These are phyloP conservation scores for Hirtodrosophila confusa DNA, from an alignment of 2,888 invertebrate species.

Conservation along the genomic window DNA sequence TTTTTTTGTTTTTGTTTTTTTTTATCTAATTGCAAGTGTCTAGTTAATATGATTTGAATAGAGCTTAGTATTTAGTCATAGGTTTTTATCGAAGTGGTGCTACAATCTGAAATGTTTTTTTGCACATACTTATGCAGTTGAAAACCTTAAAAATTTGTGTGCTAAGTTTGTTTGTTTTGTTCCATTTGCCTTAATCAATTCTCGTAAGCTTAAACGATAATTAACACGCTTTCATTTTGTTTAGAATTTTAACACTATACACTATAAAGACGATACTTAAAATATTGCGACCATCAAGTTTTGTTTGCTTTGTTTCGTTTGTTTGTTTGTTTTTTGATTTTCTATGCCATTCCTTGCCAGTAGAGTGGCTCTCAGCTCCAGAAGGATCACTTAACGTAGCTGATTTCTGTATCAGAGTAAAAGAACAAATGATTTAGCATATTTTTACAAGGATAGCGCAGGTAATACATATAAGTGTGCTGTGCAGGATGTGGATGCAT, in stretches of 20 bases:
- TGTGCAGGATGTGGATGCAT: slow-evolving; percentile 22
- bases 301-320: slow-evolving; percentile 61
- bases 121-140: slow-evolving; percentile 47
- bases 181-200: slow-evolving; percentile 69
- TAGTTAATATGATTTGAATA: slow-evolving; percentile 59
- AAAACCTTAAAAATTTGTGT: slow-evolving; percentile 75
- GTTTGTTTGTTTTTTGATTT: slow-evolving; percentile 51
- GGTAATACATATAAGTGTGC: slow-evolving; percentile 3
- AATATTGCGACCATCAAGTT: slow-evolving; percentile 79
- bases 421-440: slow-evolving; percentile 12
- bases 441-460: not conserved
- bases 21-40: slow-evolving; percentile 57
- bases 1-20: slow-evolving; percentile 10
- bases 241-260: slow-evolving; percentile 79
- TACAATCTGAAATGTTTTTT: slow-evolving; percentile 53
- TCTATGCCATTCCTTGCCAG: slow-evolving; percentile 51
- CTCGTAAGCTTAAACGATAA: slow-evolving; percentile 69
- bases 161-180: slow-evolving; percentile 56
- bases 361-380: slow-evolving; percentile 28
- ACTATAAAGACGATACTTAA: slow-evolving; percentile 79
- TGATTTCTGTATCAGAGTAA: slow-evolving; percentile 75
- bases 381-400: slow-evolving; percentile 73
- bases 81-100: slow-evolving; percentile 52
- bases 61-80: slow-evolving; percentile 57
- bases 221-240: slow-evolving; percentile 63